Evolutionary conservation across 2,888 invertebrate genomes (phyloP), one percentile per base, ranked within the genome.

Genomic region (Thymelicus sylvestris): DNA sequence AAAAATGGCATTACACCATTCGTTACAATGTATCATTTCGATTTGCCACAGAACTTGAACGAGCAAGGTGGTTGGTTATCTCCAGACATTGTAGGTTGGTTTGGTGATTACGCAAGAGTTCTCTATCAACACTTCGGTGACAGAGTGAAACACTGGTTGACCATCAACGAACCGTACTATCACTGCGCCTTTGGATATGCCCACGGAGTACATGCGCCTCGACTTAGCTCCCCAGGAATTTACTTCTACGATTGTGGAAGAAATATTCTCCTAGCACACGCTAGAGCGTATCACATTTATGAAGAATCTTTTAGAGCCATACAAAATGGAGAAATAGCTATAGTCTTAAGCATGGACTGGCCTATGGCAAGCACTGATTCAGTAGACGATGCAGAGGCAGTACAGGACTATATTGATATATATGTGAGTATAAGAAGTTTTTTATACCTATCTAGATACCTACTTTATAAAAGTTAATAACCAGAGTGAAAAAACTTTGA

Each of bases 1-100:
- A 91, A 86, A 6, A 94, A 94, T 74, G 94, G 91, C 24, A 95
- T 96, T 71, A 83, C 90, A 69, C 96, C 96, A 0, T 86, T 94
- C 80, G 88, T 95, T 0, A 93, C 94, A 0, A 81, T 95, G 74
- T 92, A 88, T 74, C 94, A 95, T 72, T 93, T 92, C 88, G 94
- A 94, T 79, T 75, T 94, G 64, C 94, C 94, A 0, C 85, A 89
- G 64, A 83, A 84, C 52, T 76, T 95, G 1, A 94, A 92, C 73
- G 89, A 92, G 7, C 78, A 90, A 57, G 95, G 95, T 6, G 95
- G 95, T 15, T 91, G 91, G 81, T 79, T 89, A 8, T 91, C 91
- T 74, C 80, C 86, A 10, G 63, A 86, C 4, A 77, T 93, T 12
- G 81, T 87, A 0, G 84, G 88, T 63, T 90, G 92, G 83, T 94